phyloP scores from a whole-genome alignment of 2,888 invertebrate genomes.

The Caenorhabditis virilis region DNA sequence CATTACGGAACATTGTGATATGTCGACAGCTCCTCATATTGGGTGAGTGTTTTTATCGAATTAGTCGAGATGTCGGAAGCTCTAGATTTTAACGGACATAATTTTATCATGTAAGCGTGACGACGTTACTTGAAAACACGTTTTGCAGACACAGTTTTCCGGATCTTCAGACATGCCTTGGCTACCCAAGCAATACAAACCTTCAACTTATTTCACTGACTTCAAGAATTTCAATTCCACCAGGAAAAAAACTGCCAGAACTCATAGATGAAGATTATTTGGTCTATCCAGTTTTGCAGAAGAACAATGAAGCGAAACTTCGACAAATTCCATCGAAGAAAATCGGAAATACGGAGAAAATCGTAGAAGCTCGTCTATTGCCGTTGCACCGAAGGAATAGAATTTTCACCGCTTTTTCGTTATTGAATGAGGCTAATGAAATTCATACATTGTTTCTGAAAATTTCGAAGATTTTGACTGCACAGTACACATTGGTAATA shows the following conservation, averaged over 20 bases:
- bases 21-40: slow-evolving; percentile 10
- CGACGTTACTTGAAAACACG: too few relatives aligned
- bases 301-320: slow-evolving; percentile 9
- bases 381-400: too few relatives aligned
- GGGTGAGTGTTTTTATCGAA: slow-evolving; percentile 1
- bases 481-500: slow-evolving; percentile 18
- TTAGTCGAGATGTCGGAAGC: background rate
- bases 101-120: too few relatives aligned
- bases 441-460: slow-evolving; percentile 6
- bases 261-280: slow-evolving; percentile 22
- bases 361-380: too few relatives aligned
- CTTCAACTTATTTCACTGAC: slow-evolving; percentile 20
- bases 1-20: slow-evolving; percentile 25
- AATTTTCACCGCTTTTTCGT: too few relatives aligned
- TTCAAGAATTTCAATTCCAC: background rate
- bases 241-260: slow-evolving; percentile 1
- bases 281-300: too few relatives aligned
- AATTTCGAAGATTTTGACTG: slow-evolving; percentile 16
- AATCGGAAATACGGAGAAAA: slow-evolving; percentile 7
- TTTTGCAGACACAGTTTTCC: background rate
- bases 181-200: slow-evolving; percentile 14
- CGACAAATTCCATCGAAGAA: slow-evolving; percentile 10
- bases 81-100: background rate
- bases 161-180: background rate
- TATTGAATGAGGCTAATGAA: slow-evolving; percentile 21